A percentile compares a stretch with the other conserved stretches of the same genome.
Conservation (phyloP, 2,888 invertebrate species). For the Cataglyphis cursor region DNA sequence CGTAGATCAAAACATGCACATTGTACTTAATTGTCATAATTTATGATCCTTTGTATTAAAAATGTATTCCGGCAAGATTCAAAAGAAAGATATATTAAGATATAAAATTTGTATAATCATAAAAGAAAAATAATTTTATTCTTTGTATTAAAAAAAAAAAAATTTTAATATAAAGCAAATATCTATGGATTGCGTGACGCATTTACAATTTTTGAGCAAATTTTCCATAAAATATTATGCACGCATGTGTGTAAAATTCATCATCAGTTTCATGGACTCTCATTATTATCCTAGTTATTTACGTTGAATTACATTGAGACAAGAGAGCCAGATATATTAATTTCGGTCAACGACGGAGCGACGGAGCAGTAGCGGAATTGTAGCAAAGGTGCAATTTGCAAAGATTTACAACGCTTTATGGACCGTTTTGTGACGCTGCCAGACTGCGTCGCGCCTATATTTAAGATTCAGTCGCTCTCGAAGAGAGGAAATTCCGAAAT, state of each 20-base stretch:
- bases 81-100: background rate
- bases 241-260: background rate
- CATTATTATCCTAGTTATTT: slow-evolving; percentile 13
- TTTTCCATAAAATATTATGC: background rate
- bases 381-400: slow-evolving; percentile 13
- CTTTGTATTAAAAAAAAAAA: background rate
- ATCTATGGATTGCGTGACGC: background rate
- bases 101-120: background rate
- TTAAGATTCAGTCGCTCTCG: slow-evolving; percentile 9
- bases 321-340: slow-evolving; percentile 3
- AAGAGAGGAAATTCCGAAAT: slow-evolving; percentile 6
- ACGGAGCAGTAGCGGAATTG: slow-evolving; percentile 18
- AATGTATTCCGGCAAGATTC: background rate
- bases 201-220: background rate
- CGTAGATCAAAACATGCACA: background rate
- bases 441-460: slow-evolving; percentile 31
- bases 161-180: background rate
- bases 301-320: background rate
- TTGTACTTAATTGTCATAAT: background rate
- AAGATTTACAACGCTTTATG: slow-evolving; percentile 20
- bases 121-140: background rate
- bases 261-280: background rate
- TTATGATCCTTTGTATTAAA: background rate
- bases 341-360: slow-evolving; percentile 18
- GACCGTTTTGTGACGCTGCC: background rate